Evolutionary conservation across 2,113 vertebrate genomes (phyloP), one percentile per base, ranked within the genome.

Genomic region (Myotis davidii): DNA sequence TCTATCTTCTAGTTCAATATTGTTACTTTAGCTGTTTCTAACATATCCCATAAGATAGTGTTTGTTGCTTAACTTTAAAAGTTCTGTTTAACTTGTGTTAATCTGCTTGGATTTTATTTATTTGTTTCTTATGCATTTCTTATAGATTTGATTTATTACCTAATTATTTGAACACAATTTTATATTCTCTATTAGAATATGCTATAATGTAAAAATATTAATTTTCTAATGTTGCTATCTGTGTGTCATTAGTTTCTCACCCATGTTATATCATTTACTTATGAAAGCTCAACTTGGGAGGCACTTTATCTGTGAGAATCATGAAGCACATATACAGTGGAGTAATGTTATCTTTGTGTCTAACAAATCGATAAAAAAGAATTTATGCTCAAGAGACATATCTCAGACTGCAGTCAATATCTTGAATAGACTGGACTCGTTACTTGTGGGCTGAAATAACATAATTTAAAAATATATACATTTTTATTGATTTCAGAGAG

Each of bases 51-150:
- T 73, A 67, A 69, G n/a, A 25, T 64, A 54, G 77, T 85, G 45
- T 67, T 88, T 65, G 9, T 85, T 45, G 42, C 25, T 78, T 85
- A 39, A 85, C 37, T 79, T 92, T 27, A 54, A 52, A 77, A 59
- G 27, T n/a, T 82, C 16, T 65, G 27, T 82, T 85, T 91, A 37
- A 77, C 70, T 95, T 73, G 13, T 87, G 78, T 94, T 64, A 67
- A 64, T 88, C 32, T 27, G 14, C 27, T 77, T 92, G 23, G 14
- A 7, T 76, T 76, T 48, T 18, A 76, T 76, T 48, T 74, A 93
- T 88, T 81, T 74, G 12, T 74, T 74, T 83, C 32, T 29, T 83
- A 2, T 59, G 13, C n/a, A 42, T 92, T 88, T 78, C 32, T 64
- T 61, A 39, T 3, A 91, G 6, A 16, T 64, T 88, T 93, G 11